Base-by-base conservation (phyloP, 2,797 vertebrate genomes). In the Mormyrus proboscirostris region DNA sequence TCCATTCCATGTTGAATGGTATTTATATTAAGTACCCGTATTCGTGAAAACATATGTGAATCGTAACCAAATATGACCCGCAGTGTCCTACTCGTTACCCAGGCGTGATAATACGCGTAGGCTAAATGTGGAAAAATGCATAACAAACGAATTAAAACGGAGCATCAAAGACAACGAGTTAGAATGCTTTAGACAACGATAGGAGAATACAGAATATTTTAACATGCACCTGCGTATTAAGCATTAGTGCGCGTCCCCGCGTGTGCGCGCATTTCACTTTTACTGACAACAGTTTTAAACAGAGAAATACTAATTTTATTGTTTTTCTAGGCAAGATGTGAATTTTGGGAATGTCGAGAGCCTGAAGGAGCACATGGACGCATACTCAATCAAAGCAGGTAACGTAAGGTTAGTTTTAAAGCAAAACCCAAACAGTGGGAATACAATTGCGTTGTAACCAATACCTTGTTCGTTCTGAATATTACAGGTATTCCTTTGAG, bases 301-400 rank as follows among this genome's bases (percentile, higher is more conserved):
- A 95, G 91, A 90, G 93, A 87, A 83, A 82, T 5, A 83, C 89
- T 90, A 93, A 90, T 92, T 93, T 44, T 44, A 16, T 79, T 44
- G 0, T 79, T 82, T 93, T 83, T 88, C 93, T 90, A 91, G 92
- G 95, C 93, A 94, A 95, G 95, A 93, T 92, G 89, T 89, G 92
- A 96, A 92, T 95, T 91, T 93, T 91, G 96, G 94, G 62, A 92
- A 94, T 88, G 88, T 94, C 73, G 95, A 97, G 92, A 96, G 97
- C 94, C 96, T 99, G 92, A 94, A 96, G 93, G 97, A 97, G 91
- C 94, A 97, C 93, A 96, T 99, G 94, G 95, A 93, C 91, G 94
- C 95, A 76, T 95, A 97, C 90, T 97, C 98, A 59, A 91, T 92
- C 92, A 93, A 95, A 94, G 94, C 96, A 97, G 98, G 98, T 99